These are phyloP conservation scores for Hylomyscus alleni DNA, from an alignment of 2,797 vertebrate species.

Conservation along the genomic window DNA sequence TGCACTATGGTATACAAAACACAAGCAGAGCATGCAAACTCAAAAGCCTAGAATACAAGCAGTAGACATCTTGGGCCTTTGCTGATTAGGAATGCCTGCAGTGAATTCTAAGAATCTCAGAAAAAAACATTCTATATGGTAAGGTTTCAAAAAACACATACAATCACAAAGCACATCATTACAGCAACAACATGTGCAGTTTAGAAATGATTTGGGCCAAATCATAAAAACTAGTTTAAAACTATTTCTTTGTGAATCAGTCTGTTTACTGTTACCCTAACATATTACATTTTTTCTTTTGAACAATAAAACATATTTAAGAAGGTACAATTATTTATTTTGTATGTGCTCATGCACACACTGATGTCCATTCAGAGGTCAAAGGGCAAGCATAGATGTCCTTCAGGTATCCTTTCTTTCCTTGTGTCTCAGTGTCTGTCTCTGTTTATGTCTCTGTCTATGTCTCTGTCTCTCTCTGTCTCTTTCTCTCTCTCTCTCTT, in stretches of 20 bases:
- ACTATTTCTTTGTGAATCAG: neutral
- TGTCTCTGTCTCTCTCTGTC: neutral
- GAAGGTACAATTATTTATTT: neutral
- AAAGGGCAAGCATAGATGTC: neutral
- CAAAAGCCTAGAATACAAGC: neutral
- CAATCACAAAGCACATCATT: neutral
- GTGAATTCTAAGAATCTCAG: slow-evolving; percentile 23
- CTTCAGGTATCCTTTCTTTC: neutral
- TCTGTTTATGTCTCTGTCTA: fast-evolving
- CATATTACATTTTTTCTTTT: neutral
- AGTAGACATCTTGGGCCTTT: neutral
- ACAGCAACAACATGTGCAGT: neutral
- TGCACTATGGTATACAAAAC: slow-evolving; percentile 54
- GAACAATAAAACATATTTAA: neutral
- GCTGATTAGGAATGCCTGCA: slow-evolving; percentile 12
- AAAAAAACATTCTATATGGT: slow-evolving; percentile 26
- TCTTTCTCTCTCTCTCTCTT: neutral
- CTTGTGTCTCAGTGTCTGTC: fast-evolving
- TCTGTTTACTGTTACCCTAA: neutral
- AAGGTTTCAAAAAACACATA: neutral
- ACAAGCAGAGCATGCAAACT: slow-evolving; percentile 34
- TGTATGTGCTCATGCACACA: neutral
- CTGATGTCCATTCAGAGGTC: neutral
- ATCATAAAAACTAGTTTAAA: neutral
- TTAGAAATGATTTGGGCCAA: neutral